phyloP scores from a whole-genome alignment of 2,113 vertebrate species.

The Sprattus sprattus region DNA sequence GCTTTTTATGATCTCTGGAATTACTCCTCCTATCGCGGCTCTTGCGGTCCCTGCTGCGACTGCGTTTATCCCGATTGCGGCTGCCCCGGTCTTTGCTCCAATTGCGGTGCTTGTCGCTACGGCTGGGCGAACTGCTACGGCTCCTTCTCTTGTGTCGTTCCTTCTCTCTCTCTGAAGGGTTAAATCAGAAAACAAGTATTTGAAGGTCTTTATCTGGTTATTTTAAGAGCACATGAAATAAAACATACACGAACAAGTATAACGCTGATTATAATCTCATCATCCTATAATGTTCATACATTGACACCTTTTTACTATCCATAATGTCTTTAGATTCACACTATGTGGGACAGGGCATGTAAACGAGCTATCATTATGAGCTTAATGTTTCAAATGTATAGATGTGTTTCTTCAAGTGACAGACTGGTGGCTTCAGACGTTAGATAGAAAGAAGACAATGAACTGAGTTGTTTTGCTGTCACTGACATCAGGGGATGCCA shows the following conservation, averaged over 20 bases:
- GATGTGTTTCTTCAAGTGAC: too few relatives aligned
- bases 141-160: constrained; percentile 69
- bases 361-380: too few relatives aligned
- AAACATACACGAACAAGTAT: too few relatives aligned
- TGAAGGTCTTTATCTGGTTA: too few relatives aligned
- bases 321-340: too few relatives aligned
- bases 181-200: neutral
- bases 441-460: too few relatives aligned
- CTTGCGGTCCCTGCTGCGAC: constrained; percentile 60
- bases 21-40: constrained; percentile 66
- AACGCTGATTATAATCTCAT: neutral
- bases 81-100: constrained; percentile 70
- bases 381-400: too few relatives aligned
- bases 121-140: constrained; percentile 57
- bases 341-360: too few relatives aligned
- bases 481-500: neutral
- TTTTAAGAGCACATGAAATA: too few relatives aligned
- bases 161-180: constrained; percentile 66
- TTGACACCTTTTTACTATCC: neutral
- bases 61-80: constrained; percentile 63
- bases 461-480: too few relatives aligned
- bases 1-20: constrained; percentile 72
- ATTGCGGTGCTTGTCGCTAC: constrained; percentile 65
- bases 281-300: neutral
- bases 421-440: too few relatives aligned